phyloP scores from a whole-genome alignment of 2,113 vertebrate genomes.

The pig (Sus scrofa) region DNA sequence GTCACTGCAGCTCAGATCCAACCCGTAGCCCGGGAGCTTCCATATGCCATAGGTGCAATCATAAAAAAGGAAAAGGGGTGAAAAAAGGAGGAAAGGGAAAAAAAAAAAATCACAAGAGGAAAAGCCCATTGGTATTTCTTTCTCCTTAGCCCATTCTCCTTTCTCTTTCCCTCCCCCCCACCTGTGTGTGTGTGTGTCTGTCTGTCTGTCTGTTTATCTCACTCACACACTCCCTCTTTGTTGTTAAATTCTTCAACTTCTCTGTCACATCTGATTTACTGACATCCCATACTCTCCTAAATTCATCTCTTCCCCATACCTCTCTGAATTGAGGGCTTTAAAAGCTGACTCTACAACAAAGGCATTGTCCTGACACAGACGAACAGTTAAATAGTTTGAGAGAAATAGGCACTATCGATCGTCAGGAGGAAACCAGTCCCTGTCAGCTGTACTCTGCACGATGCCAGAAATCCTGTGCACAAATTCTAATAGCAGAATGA shows the following conservation, averaged over 20 bases:
- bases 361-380: neutral
- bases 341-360: slow-evolving; percentile 9
- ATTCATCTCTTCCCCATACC: slow-evolving; percentile 19
- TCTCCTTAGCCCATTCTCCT: neutral
- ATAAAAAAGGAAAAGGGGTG: no score
- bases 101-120: neutral
- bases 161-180: neutral
- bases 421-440: neutral
- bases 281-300: neutral
- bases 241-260: neutral
- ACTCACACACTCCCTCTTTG: neutral
- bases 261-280: neutral
- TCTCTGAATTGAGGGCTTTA: slow-evolving; percentile 42
- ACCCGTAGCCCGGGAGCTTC: no score
- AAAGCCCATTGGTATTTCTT: neutral
- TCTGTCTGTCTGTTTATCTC: no score
- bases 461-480: neutral
- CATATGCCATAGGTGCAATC: no score
- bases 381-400: neutral
- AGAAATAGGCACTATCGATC: slow-evolving; percentile 12
- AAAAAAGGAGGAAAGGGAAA: neutral
- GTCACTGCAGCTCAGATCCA: no score
- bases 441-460: neutral
- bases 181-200: neutral
- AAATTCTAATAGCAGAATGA: neutral